Evolutionary conservation across 2,113 vertebrate genomes (phyloP), one percentile per base, ranked within the genome.

Genomic region (Dryoscopus gambensis): DNA sequence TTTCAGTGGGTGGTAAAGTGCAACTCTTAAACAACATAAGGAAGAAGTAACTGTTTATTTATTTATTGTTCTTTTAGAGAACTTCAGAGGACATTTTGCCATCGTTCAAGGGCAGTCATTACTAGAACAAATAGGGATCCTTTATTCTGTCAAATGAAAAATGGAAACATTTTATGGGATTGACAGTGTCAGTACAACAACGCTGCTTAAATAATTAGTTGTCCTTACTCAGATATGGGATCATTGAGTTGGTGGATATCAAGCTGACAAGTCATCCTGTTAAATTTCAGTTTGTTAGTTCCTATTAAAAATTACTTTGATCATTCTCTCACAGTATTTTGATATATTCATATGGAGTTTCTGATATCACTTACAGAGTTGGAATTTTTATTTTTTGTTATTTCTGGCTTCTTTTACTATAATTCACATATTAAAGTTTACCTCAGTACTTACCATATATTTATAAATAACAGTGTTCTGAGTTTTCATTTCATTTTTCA

Each of bases 121-220:
- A 31, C 55, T 77, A 42, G 75, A 90, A 87, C 69, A 59, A 55
- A 35, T 52, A 60, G 49, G 56, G 49, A 79, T 85, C 40, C 83
- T 96, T 96, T 92, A 77, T 87, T 87, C 70, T 93, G 74, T 68
- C 85, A 69, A 59, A 52, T 94, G 87, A 97, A 82, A 93, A 96
- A 96, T 76, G 28, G 68, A 70, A 94, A 70, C 28, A 50, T 80
- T 89, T 87, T 74, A 49, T 39, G 68, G 55, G 89, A 47, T 69
- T 90, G 88, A 56, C 65, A 68, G 5, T 80, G 47, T 84, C 79
- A 82, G 28, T 60, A 46, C 40, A 67, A 63, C 65, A 84, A 24
- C 0, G 0, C 53, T 84, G n/a, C 49, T 77, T 74, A 90, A 94
- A 64, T 88, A 96, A 92, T 87, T 90, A 68, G 37, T 65, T 8